phyloP scores from a whole-genome alignment of 2,797 vertebrate genomes.

The Oceanodroma leucorhoa region DNA sequence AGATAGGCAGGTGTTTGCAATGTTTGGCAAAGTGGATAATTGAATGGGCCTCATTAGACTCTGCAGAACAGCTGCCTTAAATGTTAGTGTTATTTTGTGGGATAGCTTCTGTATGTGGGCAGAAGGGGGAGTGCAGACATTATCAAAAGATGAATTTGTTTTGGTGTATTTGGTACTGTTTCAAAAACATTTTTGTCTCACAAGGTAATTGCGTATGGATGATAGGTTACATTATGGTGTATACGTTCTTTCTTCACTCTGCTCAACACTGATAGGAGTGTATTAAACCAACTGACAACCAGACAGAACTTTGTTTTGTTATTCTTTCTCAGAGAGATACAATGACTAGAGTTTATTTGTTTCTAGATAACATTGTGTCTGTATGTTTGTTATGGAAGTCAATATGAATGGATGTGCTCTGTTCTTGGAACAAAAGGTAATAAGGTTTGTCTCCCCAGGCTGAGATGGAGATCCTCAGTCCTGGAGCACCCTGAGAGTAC shows the following conservation, averaged over 20 bases:
- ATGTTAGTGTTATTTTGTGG: neutral
- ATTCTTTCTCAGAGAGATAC: neutral
- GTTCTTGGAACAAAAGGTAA: neutral
- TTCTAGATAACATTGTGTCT: neutral
- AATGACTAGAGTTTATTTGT: neutral
- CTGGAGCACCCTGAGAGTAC: neutral
- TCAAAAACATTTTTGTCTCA: neutral
- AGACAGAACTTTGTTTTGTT: neutral
- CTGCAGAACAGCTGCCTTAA: neutral
- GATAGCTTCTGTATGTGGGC: neutral
- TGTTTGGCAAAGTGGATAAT: neutral
- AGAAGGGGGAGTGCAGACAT: neutral
- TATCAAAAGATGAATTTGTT: neutral
- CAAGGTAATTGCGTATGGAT: neutral
- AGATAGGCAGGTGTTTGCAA: neutral
- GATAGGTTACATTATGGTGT: neutral
- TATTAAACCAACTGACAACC: neutral
- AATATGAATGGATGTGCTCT: neutral
- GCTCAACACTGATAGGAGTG: neutral
- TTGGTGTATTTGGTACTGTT: neutral
- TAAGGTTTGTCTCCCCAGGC: neutral
- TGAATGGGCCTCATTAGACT: neutral
- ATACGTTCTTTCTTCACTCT: neutral
- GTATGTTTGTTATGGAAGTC: neutral
- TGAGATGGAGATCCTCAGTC: neutral